Base-by-base conservation (phyloP, 2,113 vertebrate species). In the Colossoma macropomum region DNA sequence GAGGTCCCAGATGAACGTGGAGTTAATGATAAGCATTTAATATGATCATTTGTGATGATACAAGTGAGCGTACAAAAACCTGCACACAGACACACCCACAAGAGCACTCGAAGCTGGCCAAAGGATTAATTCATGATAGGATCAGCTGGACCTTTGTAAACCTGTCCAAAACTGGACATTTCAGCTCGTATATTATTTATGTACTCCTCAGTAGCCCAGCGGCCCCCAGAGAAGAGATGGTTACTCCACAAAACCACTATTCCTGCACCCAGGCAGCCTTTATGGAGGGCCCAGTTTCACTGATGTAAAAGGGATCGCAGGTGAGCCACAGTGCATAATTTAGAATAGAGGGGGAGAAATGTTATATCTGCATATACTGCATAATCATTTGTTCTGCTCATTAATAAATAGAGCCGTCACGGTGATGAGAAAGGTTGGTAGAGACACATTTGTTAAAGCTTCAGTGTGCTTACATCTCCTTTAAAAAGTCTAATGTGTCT, bases 221-320 rank as follows among this genome's bases (percentile, higher is more conserved):
- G n/a, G 1, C 52, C 52, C 21, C 28, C 23, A 0, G 63, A 68
- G 77, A 79, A 65, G 32, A 32, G 0, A 17, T 19, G 7, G 21
- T 68, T 27, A 3, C 6, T 5, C 12, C 25, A 4, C 48, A 16
- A 75, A 10, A 28, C 17, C 73, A 48, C 5, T 17, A 16, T 79
- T 78, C 34, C 54, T 48, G 38, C 38, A 23, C 62, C 54, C 11
- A 16, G n/a, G 28, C 30, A 80, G 9, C 15, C 27, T 70, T 70
- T n/a, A 15, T 34, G 52, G 70, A 32, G 17, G n/a, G 1, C 27
- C 76, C 9, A 11, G 17, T 30, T 66, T 23, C 17, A 52, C 25
- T n/a, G 76, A 78, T 52, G 54, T 79, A 54, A 79, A 52, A 68
- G 48, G 52, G n/a, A 79, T 78, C 5, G n/a, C 52, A 59, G 50